Base-by-base conservation (phyloP, 2,888 invertebrate species). In the Chrysodeixis includens region DNA sequence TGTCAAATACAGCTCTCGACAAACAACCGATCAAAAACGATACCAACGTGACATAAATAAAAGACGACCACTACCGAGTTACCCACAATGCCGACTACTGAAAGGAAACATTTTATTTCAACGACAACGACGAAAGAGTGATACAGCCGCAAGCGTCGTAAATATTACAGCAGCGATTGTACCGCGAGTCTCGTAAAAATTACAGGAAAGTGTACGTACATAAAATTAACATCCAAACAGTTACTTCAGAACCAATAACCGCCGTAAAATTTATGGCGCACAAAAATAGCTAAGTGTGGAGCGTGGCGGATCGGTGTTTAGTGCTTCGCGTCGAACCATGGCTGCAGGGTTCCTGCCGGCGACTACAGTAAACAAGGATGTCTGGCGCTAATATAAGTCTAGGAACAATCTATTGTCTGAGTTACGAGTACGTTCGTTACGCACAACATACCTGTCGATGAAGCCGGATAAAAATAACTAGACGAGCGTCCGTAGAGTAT, bases 381-480 rank as follows among this genome's bases (percentile, higher is more conserved):
- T 74, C 62, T 59, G 69, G 79, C 78, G 71, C 71, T 78, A 66
- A 63, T 76, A 81, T 79, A 83, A 77, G 64, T 60, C 52, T 40
- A 72, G 66, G 54, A 79, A 76, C 81, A 81, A 74, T 72, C 74
- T 72, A 83, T 82, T 81, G 78, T 81, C 72, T 76, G 76, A 76
- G 83, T 85, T 83, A 83, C n/a, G n/a, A n/a, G n/a, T n/a, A n/a
- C 83, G 83, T 81, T 77, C 56, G 69, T 57, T 69, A 69, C 53
- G 62, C 56, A 46, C 66, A 76, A 86, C 84, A 88, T 91, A 92
- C 89, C 91, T 92, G 91, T 86, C 91, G 89, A 91, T 90, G 82
- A 86, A 89, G 78, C 65, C 71, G 81, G 84, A 87, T 87, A 79
- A 85, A 92, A 92, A 92, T 91, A 91, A 74, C 86, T 67, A 78